These are phyloP conservation scores for Acanthosepion pharaonis DNA, from an alignment of 2,888 invertebrate species.

Conservation along the genomic window DNA sequence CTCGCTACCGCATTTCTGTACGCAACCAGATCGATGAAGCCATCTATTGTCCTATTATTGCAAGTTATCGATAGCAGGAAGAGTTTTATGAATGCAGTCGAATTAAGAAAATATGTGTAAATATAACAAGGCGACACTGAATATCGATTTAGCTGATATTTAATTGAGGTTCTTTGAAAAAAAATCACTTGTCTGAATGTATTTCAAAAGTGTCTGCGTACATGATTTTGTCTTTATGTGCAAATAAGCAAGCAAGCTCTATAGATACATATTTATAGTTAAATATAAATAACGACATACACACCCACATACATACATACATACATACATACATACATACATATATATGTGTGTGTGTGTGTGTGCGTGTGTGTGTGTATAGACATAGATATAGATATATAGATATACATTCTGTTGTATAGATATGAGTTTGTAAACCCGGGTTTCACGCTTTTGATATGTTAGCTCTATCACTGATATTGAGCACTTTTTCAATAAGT, in stretches of 20 bases:
- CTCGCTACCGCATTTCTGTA: neutral
- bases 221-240: neutral
- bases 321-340: neutral
- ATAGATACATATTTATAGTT: neutral
- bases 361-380: too few species aligned
- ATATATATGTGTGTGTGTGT: neutral
- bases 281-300: neutral
- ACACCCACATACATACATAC: neutral
- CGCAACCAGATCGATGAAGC: neutral
- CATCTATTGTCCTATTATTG: neutral
- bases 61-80: constrained; percentile 33
- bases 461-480: too few species aligned
- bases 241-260: neutral
- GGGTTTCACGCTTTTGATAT: too few species aligned
- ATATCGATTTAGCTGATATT: neutral
- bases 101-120: constrained; percentile 33
- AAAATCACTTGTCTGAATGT: neutral
- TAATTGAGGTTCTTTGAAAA: neutral
- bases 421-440: too few species aligned
- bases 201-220: neutral
- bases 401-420: neutral
- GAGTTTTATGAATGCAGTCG: neutral
- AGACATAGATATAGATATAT: neutral
- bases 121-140: neutral
- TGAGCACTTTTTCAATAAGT: too few species aligned